Evolutionary conservation across 2,113 vertebrate genomes (phyloP).

Genomic region (Crotalus helleri): DNA sequence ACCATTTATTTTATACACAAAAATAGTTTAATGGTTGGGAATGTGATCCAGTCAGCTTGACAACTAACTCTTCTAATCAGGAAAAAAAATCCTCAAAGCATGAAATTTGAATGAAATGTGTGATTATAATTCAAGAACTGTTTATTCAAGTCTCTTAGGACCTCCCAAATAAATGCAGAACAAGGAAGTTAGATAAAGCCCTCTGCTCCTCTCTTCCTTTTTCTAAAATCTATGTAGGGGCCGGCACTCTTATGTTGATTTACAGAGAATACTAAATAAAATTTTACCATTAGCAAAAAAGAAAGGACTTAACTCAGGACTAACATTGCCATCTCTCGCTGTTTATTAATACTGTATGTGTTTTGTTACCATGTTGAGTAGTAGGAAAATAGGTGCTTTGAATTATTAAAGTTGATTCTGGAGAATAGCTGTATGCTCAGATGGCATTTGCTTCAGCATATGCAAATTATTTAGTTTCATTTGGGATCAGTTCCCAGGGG

Average conservation of each 20-base stretch:
- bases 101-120: conserved; percentile 86
- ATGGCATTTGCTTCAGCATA: conserved; percentile 77
- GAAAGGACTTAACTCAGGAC: conserved; percentile 18
- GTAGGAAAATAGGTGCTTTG: conserved; percentile 73
- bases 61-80: conserved; percentile 80
- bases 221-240: conserved; percentile 27
- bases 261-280: conserved; percentile 33
- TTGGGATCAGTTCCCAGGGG: conserved; percentile 82
- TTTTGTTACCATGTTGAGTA: conserved; percentile 49
- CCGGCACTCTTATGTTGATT: not conserved
- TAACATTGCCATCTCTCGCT: conserved; percentile 27
- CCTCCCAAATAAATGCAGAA: conserved; percentile 64
- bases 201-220: conserved; percentile 41
- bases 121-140: conserved; percentile 84
- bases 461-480: conserved; percentile 84
- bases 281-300: conserved; percentile 45
- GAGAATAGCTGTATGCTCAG: conserved; percentile 69
- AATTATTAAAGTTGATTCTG: conserved; percentile 79
- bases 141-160: conserved; percentile 75
- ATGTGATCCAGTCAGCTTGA: conserved; percentile 74
- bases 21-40: conserved; percentile 69
- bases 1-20: conserved; percentile 44
- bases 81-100: conserved; percentile 75
- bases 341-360: conserved; percentile 60
- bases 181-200: conserved; percentile 67